Base-by-base conservation (phyloP, 2,797 vertebrate genomes). In the Antrozous pallidus region DNA sequence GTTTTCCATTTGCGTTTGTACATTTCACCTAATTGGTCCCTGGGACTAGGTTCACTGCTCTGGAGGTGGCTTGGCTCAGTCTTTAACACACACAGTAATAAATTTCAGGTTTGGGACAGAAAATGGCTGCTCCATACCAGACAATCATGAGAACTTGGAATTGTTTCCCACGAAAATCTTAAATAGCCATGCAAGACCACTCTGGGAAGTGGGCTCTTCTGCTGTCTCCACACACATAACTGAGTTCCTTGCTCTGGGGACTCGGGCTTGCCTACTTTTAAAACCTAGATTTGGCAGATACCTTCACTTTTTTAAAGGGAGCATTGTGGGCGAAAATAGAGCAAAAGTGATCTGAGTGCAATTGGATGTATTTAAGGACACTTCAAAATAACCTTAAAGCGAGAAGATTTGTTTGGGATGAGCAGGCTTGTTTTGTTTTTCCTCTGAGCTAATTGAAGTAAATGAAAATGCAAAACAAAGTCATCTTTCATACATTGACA, bases 1-100 rank as follows among this genome's bases (percentile, higher is more conserved):
- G 94, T 88, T 96, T 97, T 96, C 90, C 92, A 94, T 97, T 93
- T 96, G 89, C 94, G 54, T 70, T 88, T 69, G 78, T 69, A n/a
- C 73, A 42, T 61, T 94, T 95, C 87, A 92, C 94, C 85, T 92
- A 83, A 91, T 96, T 94, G 61, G 74, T 95, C 42, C 65, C 74
- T 56, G 75, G 84, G 91, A 96, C 67, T 88, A 95, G 77, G 94
- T 93, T 95, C 83, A 80, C 74, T 81, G 81, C 88, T 94, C 85
- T 93, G 77, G 94, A 93, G 91, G 93, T 80, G 91, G 28, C 95
- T 96, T 95, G 86, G 84, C 91, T 96, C 58, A 8, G 22, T 88
- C 81, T 95, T 95, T 89, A 88, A 95, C 95, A 93, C 83, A 79
- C 33, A 95, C 11, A 47, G n/a, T 97, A 96, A 95, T 93, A 90